phyloP scores from a whole-genome alignment of 1,140 invertebrate species.

The Triops longicaudatus region DNA sequence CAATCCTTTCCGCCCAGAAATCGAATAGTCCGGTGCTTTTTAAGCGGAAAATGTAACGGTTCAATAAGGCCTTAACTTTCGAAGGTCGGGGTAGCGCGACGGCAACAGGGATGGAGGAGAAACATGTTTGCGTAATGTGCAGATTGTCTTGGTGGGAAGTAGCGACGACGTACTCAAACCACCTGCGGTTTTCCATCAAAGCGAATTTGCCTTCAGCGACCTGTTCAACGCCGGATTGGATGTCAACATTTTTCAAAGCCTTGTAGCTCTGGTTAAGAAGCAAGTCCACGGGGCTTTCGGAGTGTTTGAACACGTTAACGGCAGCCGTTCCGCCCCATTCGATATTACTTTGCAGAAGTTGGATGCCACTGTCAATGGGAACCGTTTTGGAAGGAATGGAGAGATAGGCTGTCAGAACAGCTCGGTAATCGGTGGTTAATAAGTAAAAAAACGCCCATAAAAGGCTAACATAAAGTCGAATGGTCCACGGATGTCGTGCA shows the following conservation, averaged over 20 bases:
- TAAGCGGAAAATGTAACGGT: neutral
- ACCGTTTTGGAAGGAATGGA: neutral
- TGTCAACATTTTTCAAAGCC: neutral
- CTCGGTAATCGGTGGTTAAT: neutral
- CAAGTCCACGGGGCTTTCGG: neutral
- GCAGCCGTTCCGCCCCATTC: neutral
- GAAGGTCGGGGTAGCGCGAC: neutral
- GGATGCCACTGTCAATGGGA: neutral
- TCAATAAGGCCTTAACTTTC: neutral
- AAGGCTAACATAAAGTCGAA: neutral
- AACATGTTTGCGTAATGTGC: neutral
- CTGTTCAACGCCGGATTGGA: neutral
- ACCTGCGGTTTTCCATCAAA: conserved; percentile 6
- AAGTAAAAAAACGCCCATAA: conserved; percentile 3
- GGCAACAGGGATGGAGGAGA: neutral
- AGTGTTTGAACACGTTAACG: neutral
- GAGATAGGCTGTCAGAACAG: neutral
- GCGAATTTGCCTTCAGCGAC: conserved; percentile 1
- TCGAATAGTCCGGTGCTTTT: neutral
- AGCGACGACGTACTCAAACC: neutral
- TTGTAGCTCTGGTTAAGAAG: neutral
- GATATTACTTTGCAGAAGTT: neutral
- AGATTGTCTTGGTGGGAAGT: neutral
- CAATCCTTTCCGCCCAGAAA: neutral
- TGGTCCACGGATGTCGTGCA: neutral